Evolutionary conservation across 37 sponge, comb jelly and placozoan species (phyloP).

Genomic region (Halisarca cf. caerulea): DNA sequence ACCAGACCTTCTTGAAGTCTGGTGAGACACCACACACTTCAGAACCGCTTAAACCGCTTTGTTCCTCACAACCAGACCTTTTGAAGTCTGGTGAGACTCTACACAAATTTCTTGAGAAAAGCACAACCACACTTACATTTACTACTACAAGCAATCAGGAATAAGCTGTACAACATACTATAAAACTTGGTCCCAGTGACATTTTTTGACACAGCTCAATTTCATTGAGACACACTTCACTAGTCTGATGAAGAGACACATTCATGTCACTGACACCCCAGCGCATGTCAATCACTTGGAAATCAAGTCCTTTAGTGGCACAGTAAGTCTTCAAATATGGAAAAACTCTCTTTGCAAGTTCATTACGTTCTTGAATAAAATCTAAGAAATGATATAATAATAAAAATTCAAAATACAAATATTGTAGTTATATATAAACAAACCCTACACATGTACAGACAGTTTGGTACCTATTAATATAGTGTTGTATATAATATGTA

Average conservation of each 20-base stretch:
- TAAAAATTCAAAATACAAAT: too few species aligned
- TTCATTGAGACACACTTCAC: constrained; percentile 70
- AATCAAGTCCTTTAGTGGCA: constrained; percentile 54
- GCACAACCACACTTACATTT: too few species aligned
- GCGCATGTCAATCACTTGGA: constrained; percentile 75
- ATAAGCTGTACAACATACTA: constrained; percentile 41
- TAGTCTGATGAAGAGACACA: constrained; percentile 58
- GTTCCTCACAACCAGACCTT: too few species aligned
- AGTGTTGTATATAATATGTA: too few species aligned
- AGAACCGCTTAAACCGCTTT: too few species aligned
- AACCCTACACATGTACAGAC: neutral
- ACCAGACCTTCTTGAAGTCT: too few species aligned
- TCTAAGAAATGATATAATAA: constrained; percentile 34
- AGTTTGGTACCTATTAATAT: neutral
- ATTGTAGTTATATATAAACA: neutral
- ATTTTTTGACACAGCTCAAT: constrained; percentile 56
- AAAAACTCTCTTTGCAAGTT: constrained; percentile 41
- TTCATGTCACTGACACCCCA: constrained; percentile 78
- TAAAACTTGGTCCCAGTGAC: constrained; percentile 69
- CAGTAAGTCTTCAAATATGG: constrained; percentile 57
- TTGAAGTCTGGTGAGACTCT: too few species aligned
- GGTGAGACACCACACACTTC: too few species aligned
- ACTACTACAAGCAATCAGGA: too few species aligned
- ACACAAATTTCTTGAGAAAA: too few species aligned
- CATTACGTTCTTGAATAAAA: constrained; percentile 61